phyloP scores from a whole-genome alignment of 2,113 vertebrate species.

The Chionis minor region DNA sequence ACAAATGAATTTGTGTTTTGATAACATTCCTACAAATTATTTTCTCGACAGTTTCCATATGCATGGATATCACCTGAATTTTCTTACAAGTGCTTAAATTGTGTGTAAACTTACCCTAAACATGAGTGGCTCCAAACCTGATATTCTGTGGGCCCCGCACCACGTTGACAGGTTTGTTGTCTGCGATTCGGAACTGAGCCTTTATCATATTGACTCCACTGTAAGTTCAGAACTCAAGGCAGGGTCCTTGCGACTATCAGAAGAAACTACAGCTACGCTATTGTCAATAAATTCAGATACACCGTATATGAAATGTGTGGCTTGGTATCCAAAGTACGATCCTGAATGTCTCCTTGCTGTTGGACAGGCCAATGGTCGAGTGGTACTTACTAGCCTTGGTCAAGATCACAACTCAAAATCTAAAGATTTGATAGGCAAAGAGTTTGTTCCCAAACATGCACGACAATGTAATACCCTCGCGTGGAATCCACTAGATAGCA shows the following conservation, averaged over 20 bases:
- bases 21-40: not conserved
- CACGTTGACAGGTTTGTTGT: constrained; percentile 95
- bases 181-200: constrained; percentile 93
- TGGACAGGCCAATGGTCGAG: constrained; percentile 96
- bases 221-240: constrained; percentile 87
- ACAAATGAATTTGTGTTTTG: not conserved
- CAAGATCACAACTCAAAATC: constrained; percentile 95
- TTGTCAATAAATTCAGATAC: constrained; percentile 96
- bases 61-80: constrained; percentile 66
- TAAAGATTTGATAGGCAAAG: constrained; percentile 93
- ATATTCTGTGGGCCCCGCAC: constrained; percentile 97
- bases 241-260: constrained; percentile 87
- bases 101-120: not conserved
- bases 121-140: constrained; percentile 97
- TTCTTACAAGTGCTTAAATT: constrained; percentile 2
- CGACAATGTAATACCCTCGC: constrained; percentile 96
- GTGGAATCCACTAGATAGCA: constrained; percentile 95
- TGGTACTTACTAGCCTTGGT: constrained; percentile 94
- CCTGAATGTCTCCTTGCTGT: constrained; percentile 95
- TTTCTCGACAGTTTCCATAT: constrained; percentile 50
- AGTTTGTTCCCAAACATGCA: constrained; percentile 98
- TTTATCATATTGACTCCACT: constrained; percentile 91
- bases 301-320: constrained; percentile 98
- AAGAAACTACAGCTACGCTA: constrained; percentile 90
- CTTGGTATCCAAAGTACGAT: constrained; percentile 97